Base-by-base conservation (phyloP, 2,797 vertebrate species). In the Sandelia bainsii region DNA sequence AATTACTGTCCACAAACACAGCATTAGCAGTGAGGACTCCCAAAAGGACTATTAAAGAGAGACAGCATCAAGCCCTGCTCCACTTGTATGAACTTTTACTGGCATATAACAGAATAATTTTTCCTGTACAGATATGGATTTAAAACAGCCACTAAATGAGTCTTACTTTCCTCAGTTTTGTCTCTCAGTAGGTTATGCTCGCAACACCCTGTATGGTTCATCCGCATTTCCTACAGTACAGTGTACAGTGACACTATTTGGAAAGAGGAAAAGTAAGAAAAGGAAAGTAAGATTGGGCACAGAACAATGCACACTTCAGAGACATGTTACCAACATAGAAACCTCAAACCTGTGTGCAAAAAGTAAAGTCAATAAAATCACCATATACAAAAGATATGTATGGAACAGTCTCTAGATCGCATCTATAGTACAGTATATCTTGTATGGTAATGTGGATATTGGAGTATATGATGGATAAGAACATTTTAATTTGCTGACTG, bases 91-190 rank as follows among this genome's bases (percentile, higher is more conserved):
- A 84, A 83, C 73, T 72, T 80, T 77, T 70, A 75, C 56, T 44
- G 64, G 51, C 56, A 54, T 77, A 62, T 83, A 77, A 89, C 51
- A 79, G 59, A 87, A 74, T 60, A 20, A 12, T 72, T 75, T 77
- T 37, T 52, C 73, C 16, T 57, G 44, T 56, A 34, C 61, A 34
- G 46, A 61, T 62, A 23, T 19, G 17, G 54, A 69, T 81, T 57
- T 68, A 84, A 82, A 82, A 85, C 65, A 79, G 62, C 39, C 69
- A 76, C 80, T 87, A 81, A 85, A 82, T 84, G 50, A 70, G 58
- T 70, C 68, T 77, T 67, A 59, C 76, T 82, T 76, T 14, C 57
- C 42, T 76, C 20, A 14, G 27, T 74, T 70, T 48, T 48, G 60
- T 23, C 42, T 49, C 46, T 62, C 27, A 50, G 52, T 46, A 73